Evolutionary conservation across 2,888 invertebrate genomes (phyloP).

Genomic region (Leptarthrus brevirostris): DNA sequence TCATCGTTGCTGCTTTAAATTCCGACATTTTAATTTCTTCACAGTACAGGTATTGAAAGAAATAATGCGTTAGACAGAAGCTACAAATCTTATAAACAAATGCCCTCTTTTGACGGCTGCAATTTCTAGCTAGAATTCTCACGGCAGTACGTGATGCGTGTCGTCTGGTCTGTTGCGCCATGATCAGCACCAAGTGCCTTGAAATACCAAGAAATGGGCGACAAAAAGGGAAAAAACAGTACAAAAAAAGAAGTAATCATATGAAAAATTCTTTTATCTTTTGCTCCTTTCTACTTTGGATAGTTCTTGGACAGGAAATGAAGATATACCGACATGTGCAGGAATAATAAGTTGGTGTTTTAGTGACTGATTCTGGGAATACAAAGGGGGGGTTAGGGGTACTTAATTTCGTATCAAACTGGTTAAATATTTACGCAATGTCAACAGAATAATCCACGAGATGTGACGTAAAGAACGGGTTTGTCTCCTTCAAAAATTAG

Average conservation of each 20-base stretch:
- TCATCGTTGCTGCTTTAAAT: background rate
- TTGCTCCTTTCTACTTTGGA: conserved; percentile 30
- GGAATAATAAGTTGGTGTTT: conserved; percentile 34
- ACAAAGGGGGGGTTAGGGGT: background rate
- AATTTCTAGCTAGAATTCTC: conserved; percentile 6
- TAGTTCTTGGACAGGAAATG: conserved; percentile 40
- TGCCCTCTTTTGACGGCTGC: background rate
- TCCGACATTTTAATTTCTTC: background rate
- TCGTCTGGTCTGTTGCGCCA: conserved; percentile 14
- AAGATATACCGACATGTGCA: conserved; percentile 35
- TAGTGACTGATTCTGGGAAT: conserved; percentile 1
- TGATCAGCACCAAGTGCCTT: conserved; percentile 9
- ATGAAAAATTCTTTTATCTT: conserved; percentile 33
- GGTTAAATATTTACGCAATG: conserved; percentile 17
- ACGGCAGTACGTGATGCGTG: conserved; percentile 34
- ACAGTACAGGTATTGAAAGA: too few relatives aligned
- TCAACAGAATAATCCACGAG: conserved; percentile 3
- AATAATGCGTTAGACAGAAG: background rate
- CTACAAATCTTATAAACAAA: conserved; percentile 22
- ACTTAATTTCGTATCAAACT: conserved; percentile 16
- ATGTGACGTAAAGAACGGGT: too few relatives aligned
- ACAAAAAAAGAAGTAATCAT: too few relatives aligned
- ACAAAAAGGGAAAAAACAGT: conserved; percentile 14
- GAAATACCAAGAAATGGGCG: conserved; percentile 30
- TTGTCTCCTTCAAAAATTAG: too few relatives aligned